These are phyloP conservation scores for Mesocricetus auratus DNA, from an alignment of 2,113 vertebrate species.

Conservation along the genomic window DNA sequence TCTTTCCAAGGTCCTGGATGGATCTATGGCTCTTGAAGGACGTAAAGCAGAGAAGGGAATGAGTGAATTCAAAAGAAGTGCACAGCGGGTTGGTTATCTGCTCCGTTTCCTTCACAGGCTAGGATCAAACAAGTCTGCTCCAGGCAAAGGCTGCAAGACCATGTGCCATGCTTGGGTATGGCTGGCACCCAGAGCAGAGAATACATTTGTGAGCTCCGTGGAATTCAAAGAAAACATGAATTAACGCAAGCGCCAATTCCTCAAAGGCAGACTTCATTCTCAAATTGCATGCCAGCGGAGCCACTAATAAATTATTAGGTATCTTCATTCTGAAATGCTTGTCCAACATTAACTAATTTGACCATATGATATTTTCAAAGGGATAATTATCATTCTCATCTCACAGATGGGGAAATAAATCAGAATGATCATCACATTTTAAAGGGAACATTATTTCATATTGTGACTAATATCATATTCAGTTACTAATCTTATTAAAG, in stretches of 20 bases:
- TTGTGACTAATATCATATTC: slow-evolving; percentile 70
- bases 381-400: slow-evolving; percentile 81
- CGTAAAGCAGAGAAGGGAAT: background rate
- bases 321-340: slow-evolving; percentile 68
- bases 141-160: background rate
- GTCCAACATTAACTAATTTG: slow-evolving; percentile 80
- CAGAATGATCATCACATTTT: slow-evolving; percentile 72
- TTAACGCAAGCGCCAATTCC: background rate
- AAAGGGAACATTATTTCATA: slow-evolving; percentile 72
- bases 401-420: slow-evolving; percentile 77
- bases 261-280: slow-evolving; percentile 64
- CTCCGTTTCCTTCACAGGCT: background rate
- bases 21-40: background rate
- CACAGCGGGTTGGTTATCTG: background rate
- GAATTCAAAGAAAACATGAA: slow-evolving; percentile 45
- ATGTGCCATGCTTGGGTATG: background rate
- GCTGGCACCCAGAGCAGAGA: background rate
- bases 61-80: background rate
- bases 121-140: background rate
- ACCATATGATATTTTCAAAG: slow-evolving; percentile 73
- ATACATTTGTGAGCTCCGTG: background rate
- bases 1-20: background rate
- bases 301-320: slow-evolving; percentile 77
- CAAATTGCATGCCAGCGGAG: slow-evolving; percentile 58
- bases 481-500: slow-evolving; percentile 64